Evolutionary conservation across 2,797 vertebrate genomes (phyloP).

Genomic region (Pseudopleuronectes americanus): DNA sequence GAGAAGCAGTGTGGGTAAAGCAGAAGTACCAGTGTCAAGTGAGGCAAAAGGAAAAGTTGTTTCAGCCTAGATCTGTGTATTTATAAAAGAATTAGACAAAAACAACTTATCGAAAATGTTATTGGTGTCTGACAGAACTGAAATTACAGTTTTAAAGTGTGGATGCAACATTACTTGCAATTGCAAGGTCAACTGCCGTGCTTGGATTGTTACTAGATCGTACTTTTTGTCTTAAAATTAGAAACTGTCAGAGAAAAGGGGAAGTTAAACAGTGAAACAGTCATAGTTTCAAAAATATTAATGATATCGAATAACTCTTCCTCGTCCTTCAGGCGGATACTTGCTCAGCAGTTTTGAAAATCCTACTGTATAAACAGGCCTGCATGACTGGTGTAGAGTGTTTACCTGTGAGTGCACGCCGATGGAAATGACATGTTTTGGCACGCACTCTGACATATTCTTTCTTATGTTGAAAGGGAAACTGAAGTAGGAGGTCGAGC

Average conservation of each 20-base stretch:
- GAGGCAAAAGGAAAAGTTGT: constrained; percentile 33
- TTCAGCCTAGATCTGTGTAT: constrained; percentile 6
- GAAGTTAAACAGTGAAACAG: neutral
- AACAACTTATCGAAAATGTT: constrained; percentile 12
- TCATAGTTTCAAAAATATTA: neutral
- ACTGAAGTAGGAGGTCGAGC: neutral
- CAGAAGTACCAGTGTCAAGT: constrained; percentile 54
- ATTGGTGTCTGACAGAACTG: neutral
- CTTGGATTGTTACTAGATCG: neutral
- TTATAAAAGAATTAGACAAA: neutral
- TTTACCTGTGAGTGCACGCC: neutral
- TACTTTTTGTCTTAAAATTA: neutral
- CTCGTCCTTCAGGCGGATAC: too few species aligned
- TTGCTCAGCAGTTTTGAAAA: too few species aligned
- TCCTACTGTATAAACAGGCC: too few species aligned
- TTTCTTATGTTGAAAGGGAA: constrained; percentile 2
- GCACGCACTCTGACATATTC: constrained; percentile 2
- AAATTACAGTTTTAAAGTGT: constrained; percentile 8
- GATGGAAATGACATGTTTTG: constrained; percentile 14
- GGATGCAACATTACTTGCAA: constrained; percentile 13
- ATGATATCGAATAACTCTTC: too few species aligned
- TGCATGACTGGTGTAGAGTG: too few species aligned
- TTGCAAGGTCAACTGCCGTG: constrained; percentile 1
- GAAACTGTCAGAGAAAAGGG: neutral
- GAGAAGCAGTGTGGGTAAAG: constrained; percentile 58